Evolutionary conservation across 2,888 invertebrate species (phyloP).

Genomic region (Drosophila leonis): DNA sequence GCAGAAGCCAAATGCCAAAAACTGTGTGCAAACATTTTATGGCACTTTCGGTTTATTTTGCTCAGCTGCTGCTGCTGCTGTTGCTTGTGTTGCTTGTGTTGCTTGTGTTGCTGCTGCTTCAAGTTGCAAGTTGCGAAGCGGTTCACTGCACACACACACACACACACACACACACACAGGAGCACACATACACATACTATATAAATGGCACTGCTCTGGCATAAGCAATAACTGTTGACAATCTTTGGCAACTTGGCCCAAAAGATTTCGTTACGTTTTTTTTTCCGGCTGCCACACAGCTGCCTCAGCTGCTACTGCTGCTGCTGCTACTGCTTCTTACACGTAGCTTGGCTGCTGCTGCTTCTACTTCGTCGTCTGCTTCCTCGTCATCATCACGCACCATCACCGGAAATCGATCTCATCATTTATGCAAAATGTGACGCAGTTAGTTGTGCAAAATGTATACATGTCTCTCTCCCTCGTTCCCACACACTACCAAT

Average conservation of each 20-base stretch:
- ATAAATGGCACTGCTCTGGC: conserved; percentile 23
- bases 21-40: conserved; percentile 76
- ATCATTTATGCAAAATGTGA: conserved; percentile 81
- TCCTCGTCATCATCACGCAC: conserved; percentile 65
- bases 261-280: conserved; percentile 43
- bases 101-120: conserved; percentile 11
- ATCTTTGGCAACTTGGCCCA: conserved; percentile 71
- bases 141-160: conserved; percentile 50
- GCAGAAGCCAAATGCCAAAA: conserved; percentile 59
- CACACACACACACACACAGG: conserved; percentile 30
- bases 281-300: conserved; percentile 15
- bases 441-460: conserved; percentile 79
- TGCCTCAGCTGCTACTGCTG: neutral
- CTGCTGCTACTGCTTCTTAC: neutral
- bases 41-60: conserved; percentile 78
- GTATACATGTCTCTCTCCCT: conserved; percentile 49
- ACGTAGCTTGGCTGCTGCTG: neutral
- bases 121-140: conserved; percentile 54
- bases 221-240: conserved; percentile 78
- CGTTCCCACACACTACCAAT: neutral
- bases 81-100: too few species aligned
- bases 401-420: conserved; percentile 78
- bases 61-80: conserved; percentile 39
- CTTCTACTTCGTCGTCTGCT: neutral
- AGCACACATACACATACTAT: conserved; percentile 9